Conservation (phyloP, 1,140 invertebrate genomes). For the Drosophila kikkawai region DNA sequence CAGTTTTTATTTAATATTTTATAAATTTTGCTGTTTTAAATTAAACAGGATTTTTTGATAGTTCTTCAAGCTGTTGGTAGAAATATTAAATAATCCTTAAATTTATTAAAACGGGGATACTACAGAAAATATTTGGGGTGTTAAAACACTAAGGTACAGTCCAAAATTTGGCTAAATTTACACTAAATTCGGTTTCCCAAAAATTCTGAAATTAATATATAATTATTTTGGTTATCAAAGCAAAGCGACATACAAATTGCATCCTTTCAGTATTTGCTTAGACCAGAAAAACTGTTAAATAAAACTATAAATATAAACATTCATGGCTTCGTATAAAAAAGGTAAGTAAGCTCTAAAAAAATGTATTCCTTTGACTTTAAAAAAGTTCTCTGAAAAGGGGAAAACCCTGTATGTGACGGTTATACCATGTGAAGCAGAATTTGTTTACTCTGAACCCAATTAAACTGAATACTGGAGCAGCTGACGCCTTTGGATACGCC, state of each 20-base stretch:
- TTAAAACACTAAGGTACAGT: too few relatives aligned
- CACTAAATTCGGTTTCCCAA: too few relatives aligned
- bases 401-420: background rate
- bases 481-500: slow-evolving; percentile 13
- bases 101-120: background rate
- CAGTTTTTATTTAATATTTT: background rate
- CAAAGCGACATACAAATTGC: too few relatives aligned
- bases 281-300: too few relatives aligned
- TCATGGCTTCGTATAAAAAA: background rate
- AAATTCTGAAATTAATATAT: too few relatives aligned
- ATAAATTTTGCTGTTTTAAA: background rate
- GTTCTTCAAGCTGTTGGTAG: background rate
- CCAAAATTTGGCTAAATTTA: too few relatives aligned
- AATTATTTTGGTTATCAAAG: too few relatives aligned
- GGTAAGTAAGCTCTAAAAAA: background rate
- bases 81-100: background rate
- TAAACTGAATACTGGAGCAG: slow-evolving; percentile 12
- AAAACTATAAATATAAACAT: background rate
- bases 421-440: background rate
- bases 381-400: background rate
- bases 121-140: too few relatives aligned
- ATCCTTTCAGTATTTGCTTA: too few relatives aligned
- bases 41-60: background rate
- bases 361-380: background rate
- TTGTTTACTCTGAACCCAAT: slow-evolving; percentile 11